Base-by-base conservation (phyloP, 1,140 invertebrate species). In the Arion vulgaris region DNA sequence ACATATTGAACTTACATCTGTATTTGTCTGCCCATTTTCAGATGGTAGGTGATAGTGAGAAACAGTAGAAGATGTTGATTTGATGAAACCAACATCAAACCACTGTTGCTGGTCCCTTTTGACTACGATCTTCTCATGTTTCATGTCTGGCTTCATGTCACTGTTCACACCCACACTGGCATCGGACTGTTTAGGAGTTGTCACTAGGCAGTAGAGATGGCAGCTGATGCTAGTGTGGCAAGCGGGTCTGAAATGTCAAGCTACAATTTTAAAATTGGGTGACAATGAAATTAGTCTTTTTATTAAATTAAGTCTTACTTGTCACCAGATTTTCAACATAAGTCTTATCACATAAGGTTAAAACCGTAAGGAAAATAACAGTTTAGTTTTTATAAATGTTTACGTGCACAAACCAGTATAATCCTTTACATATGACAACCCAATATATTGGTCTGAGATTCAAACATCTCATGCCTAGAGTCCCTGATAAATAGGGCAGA, bases 51-150 rank as follows among this genome's bases (percentile, higher is more conserved):
- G 95, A 93, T 95, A 95, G 92, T 95, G 94, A 89, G 95, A 94
- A 80, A 96, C 94, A 83, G 95, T 93, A 92, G 93, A 94, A 87
- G 94, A 94, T 73, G 94, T 94, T 84, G 94, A 94, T 86, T 96
- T 96, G 39, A 96, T 95, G 82, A 97, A 94, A 32, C 95, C 96
- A 2, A 97, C 96, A 86, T 97, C 96, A 89, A 95, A 96, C 96
- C 96, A 98, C 81, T 95, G 94, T 53, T 93, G 93, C 1, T 83
- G 87, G 80, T 95, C 94, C 78, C 94, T 93, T 84, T 89, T 91
- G 71, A 89, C 82, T 76, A 87, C 81, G 17, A 83, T 86, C 17
- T 86, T 87, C 41, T 86, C 83, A 39, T 81, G 78, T 57, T 86
- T 82, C 38, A 82, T 51, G 34, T 84, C 73, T 19, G 68, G 69